Conservation (phyloP, 2,888 invertebrate genomes). For the Caenorhabditis macrosperma region DNA sequence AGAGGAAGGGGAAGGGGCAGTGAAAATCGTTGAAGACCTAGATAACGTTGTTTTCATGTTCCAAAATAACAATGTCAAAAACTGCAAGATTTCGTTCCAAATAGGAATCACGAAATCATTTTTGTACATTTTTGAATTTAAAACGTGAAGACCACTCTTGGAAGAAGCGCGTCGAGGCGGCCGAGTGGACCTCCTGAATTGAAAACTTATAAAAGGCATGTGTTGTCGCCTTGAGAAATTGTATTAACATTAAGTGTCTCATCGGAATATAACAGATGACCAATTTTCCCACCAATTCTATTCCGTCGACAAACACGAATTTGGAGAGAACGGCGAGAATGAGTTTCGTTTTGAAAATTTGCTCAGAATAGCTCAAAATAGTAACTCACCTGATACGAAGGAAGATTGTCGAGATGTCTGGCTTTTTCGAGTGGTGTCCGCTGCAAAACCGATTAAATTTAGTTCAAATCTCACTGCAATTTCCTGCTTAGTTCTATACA, state of each 20-base stretch:
- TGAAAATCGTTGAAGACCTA: too few species aligned
- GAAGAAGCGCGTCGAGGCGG: background rate
- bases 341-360: background rate
- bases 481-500: background rate
- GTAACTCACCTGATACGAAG: slow-evolving; percentile 78
- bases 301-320: background rate
- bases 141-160: too few species aligned
- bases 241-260: slow-evolving; percentile 49
- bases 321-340: background rate
- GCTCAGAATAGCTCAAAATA: background rate
- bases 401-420: slow-evolving; percentile 80
- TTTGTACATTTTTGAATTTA: too few species aligned
- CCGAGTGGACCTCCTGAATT: slow-evolving; percentile 9
- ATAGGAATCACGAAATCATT: too few species aligned
- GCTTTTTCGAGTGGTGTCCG: slow-evolving; percentile 80
- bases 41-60: too few species aligned
- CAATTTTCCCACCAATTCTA: slow-evolving; percentile 29
- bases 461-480: background rate
- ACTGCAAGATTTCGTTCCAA: too few species aligned
- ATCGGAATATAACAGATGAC: slow-evolving; percentile 29
- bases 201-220: slow-evolving; percentile 36
- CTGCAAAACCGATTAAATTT: slow-evolving; percentile 70
- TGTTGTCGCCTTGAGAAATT: slow-evolving; percentile 40
- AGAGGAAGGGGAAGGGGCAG: background rate
- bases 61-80: too few species aligned